Percentiles rank a stretch among this genome's conserved stretches.
Conservation (phyloP, 2,888 invertebrate genomes). For the Rambutsinella grinnellia region DNA sequence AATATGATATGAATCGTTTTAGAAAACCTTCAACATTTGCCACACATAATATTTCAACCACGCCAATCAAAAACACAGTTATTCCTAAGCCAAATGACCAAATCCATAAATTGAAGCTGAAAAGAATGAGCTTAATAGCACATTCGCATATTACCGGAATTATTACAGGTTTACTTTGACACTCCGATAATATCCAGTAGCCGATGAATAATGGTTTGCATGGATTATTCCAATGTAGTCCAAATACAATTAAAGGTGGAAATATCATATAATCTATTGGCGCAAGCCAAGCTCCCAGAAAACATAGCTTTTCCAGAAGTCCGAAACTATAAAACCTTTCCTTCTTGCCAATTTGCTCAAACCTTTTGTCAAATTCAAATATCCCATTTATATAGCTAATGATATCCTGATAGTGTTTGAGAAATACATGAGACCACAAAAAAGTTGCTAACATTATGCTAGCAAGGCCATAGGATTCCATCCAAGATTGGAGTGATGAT, state of each 20-base stretch:
- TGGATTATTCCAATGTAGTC: background rate
- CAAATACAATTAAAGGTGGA: background rate
- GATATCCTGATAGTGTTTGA: no score
- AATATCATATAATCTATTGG: no score
- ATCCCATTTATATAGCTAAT: no score
- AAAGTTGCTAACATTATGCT: no score
- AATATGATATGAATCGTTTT: background rate
- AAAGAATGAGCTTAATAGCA: background rate
- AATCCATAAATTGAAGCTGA: background rate
- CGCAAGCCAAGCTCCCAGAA: no score
- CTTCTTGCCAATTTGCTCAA: no score
- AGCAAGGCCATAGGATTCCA: no score
- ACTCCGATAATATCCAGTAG: background rate
- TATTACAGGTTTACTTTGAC: background rate
- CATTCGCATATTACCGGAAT: background rate
- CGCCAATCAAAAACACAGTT: background rate
- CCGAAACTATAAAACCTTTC: no score
- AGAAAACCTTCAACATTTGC: background rate
- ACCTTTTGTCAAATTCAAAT: no score
- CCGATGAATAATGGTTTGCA: background rate
- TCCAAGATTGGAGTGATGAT: no score
- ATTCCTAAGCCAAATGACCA: background rate
- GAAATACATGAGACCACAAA: no score
- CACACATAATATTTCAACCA: background rate
- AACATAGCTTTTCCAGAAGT: no score